These are phyloP conservation scores for Endotricha flammealis DNA, from an alignment of 2,888 invertebrate species.

Conservation along the genomic window DNA sequence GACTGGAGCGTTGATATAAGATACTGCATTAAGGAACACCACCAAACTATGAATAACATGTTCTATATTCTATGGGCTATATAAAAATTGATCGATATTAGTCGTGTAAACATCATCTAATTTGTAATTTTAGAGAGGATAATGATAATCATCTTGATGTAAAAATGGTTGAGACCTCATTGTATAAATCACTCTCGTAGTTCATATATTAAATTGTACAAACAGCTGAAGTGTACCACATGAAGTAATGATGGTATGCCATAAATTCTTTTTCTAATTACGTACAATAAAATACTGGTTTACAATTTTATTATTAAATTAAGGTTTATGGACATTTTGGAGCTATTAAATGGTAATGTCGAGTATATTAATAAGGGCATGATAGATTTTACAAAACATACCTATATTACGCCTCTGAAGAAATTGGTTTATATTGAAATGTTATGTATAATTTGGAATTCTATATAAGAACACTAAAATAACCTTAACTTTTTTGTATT, in stretches of 20 bases:
- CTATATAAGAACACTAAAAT: conserved; percentile 50
- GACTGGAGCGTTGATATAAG: neutral
- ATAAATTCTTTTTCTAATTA: conserved; percentile 30
- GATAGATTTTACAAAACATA: conserved; percentile 48
- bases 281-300: conserved; percentile 34
- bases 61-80: conserved; percentile 38
- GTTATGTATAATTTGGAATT: conserved; percentile 60
- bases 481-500: conserved; percentile 45
- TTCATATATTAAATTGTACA: conserved; percentile 37
- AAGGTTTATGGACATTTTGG: conserved; percentile 45
- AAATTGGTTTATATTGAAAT: conserved; percentile 61
- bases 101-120: conserved; percentile 41
- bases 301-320: conserved; percentile 36
- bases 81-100: conserved; percentile 38
- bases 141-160: conserved; percentile 45
- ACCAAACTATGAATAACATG: neutral
- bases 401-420: conserved; percentile 43
- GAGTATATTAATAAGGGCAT: conserved; percentile 53
- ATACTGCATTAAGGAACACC: neutral
- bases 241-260: conserved; percentile 19
- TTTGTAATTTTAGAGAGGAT: conserved; percentile 29
- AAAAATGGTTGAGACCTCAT: conserved; percentile 50
- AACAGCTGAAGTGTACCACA: conserved; percentile 29
- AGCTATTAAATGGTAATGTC: conserved; percentile 45
- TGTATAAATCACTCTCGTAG: conserved; percentile 40